Evolutionary conservation across 2,888 invertebrate species (phyloP), one percentile per base, ranked within the genome.

Genomic region (Hanleya hanleyi): DNA sequence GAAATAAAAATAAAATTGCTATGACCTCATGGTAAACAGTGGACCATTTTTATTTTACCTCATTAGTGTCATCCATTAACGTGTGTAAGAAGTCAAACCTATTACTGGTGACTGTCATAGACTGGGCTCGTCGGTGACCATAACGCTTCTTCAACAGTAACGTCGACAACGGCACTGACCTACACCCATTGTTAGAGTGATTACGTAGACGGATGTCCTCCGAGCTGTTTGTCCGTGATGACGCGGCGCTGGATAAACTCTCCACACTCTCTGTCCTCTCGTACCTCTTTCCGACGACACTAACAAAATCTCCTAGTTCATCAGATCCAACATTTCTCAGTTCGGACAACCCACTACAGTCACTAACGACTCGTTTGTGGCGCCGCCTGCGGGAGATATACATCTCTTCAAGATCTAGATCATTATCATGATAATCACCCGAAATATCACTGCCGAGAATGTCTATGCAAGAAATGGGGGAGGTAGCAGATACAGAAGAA

Each of bases 51-150:
- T n/a, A n/a, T n/a, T n/a, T n/a, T n/a, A n/a, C n/a, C n/a, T n/a
- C n/a, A n/a, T n/a, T n/a, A n/a, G n/a, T n/a, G n/a, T n/a, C n/a
- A n/a, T n/a, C n/a, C n/a, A n/a, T n/a, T n/a, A n/a, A n/a, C n/a
- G n/a, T n/a, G n/a, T 57, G 57, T 26, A 57, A 32, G 29, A 57
- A 57, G 4, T 57, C 29, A 57, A 57, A 57, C 32, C 57, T 57
- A 9, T 57, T 57, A 57, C 57, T 57, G 57, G 57, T 57, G 57
- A 29, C 7, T 1, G 57, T 57, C 57, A 57, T 57, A 4, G 57
- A 57, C 22, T 29, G 22, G 5, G 57, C 57, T 57, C 57, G 18
- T 32, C 57, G 22, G 26, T 57, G 57, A 15, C 57, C 29, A 26
- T 29, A 57, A 29, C 57, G 22, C 57, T 57, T 57, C 57, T 32